phyloP scores from a whole-genome alignment of 2,113 vertebrate species.

The Saccopteryx bilineata region DNA sequence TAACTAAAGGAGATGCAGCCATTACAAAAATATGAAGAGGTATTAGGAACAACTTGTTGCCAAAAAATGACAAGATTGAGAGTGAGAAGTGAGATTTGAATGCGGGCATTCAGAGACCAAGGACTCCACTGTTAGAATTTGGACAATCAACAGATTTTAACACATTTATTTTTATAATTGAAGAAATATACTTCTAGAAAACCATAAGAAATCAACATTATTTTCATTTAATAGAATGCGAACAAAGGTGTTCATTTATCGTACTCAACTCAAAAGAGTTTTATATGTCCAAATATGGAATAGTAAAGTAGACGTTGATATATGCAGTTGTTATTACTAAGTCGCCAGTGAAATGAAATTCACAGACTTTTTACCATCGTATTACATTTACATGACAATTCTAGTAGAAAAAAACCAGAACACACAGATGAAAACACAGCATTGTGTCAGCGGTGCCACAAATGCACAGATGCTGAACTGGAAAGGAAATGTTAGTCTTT shows the following conservation, averaged over 20 bases:
- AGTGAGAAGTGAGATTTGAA: not conserved
- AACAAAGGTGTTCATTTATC: not conserved
- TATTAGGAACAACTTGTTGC: not conserved
- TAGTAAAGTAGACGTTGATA: not conserved
- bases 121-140: not conserved
- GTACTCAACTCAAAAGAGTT: not conserved
- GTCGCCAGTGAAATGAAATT: not conserved
- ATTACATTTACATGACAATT: not conserved
- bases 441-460: not conserved
- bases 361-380: not conserved
- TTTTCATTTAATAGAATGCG: not conserved
- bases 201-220: not conserved
- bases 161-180: not conserved
- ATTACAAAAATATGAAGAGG: not conserved
- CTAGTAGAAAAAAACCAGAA: not conserved
- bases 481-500: not conserved
- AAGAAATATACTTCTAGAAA: not conserved
- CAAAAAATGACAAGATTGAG: not conserved
- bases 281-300: not conserved
- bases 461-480: fast-evolving
- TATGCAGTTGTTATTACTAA: not conserved
- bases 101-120: not conserved
- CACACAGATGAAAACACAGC: not conserved
- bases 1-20: not conserved
- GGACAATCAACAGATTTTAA: not conserved